Percentiles rank a stretch among this genome's conserved stretches.
phyloP scores from a whole-genome alignment of 2,797 vertebrate species.

The Trachurus trachurus region DNA sequence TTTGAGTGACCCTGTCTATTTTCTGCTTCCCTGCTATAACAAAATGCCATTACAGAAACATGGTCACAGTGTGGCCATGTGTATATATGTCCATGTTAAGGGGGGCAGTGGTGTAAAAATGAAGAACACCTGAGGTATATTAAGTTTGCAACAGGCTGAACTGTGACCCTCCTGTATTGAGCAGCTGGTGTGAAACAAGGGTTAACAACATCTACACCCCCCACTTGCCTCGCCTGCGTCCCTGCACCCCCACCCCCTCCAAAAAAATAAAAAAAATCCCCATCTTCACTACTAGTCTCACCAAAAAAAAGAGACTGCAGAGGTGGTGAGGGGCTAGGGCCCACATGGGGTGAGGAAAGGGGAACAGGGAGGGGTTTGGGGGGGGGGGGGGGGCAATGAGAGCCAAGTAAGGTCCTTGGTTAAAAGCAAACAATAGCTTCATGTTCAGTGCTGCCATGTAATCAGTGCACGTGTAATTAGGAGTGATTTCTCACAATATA shows the following conservation, averaged over 20 bases:
- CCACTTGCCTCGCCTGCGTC: slow-evolving; percentile 25
- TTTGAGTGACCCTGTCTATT: slow-evolving; percentile 24
- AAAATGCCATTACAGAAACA: slow-evolving; percentile 54
- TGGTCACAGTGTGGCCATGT: slow-evolving; percentile 51
- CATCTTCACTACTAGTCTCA: slow-evolving; percentile 36
- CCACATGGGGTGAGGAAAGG: slow-evolving; percentile 58
- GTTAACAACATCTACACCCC: slow-evolving; percentile 82
- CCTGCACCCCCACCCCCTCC: neutral
- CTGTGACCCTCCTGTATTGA: slow-evolving; percentile 83
- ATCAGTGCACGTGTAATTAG: slow-evolving; percentile 58
- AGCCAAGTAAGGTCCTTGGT: slow-evolving; percentile 33
- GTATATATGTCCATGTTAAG: slow-evolving; percentile 41
- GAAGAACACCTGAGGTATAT: slow-evolving; percentile 85
- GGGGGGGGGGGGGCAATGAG: slow-evolving; percentile 33
- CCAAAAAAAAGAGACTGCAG: slow-evolving; percentile 36
- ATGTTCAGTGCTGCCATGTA: slow-evolving; percentile 48
- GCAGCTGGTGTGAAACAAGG: slow-evolving; percentile 88
- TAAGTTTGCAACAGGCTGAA: slow-evolving; percentile 83
- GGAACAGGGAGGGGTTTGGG: slow-evolving; percentile 34
- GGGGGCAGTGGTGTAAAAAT: slow-evolving; percentile 62
- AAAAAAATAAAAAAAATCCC: slow-evolving; percentile 28
- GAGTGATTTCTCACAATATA: slow-evolving; percentile 67
- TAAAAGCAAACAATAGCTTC: slow-evolving; percentile 65
- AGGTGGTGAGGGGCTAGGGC: slow-evolving; percentile 44
- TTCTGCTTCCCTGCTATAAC: slow-evolving; percentile 45